Base-by-base conservation (phyloP, 2,797 vertebrate species). In the Taenioides sp. region DNA sequence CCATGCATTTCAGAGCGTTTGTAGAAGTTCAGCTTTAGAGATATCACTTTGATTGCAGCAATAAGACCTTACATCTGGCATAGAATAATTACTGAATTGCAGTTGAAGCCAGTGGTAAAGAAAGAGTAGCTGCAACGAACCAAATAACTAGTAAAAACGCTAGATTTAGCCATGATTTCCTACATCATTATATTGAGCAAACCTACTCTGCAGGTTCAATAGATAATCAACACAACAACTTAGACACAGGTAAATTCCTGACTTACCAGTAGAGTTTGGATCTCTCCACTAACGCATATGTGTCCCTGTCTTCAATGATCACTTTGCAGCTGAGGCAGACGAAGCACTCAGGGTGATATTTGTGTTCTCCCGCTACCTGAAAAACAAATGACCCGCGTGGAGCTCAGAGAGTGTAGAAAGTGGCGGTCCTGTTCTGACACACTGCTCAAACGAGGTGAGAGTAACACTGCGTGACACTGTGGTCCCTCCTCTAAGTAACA, bases 311-410 rank as follows among this genome's bases (percentile, higher is more conserved):
- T 69, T 98, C 98, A 20, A 99, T 97, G 87, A 98, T 95, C 89
- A 97, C 96, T 86, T 93, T 98, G 93, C 98, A 99, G 88, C 95
- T 96, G 92, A 97, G 94, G 77, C 98, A 99, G n/a, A 96, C 95
- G 69, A 99, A 99, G 88, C 98, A 99, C 84, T 99, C 98, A 0
- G 98, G 96, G 86, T 99, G 98, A 88, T 97, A 99, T 88, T 97
- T 99, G 94, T 96, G 97, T 74, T 98, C 96, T 40, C 96, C 97
- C 0, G 97, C 97, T 88, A 99, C 97, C 98, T 99, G 92, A 2
- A 88, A 83, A 49, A 65, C 70, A 90, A 75, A 79, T 14, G 37
- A 1, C 1, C 28, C 17, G 14, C n/a, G 43, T 5, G 5, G 4
- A 80, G 65, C 55, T 60, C 22, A 72, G 31, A 9, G 58, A 1